Base-by-base conservation (phyloP, 2,888 invertebrate species). In the Notodonta ziczac region DNA sequence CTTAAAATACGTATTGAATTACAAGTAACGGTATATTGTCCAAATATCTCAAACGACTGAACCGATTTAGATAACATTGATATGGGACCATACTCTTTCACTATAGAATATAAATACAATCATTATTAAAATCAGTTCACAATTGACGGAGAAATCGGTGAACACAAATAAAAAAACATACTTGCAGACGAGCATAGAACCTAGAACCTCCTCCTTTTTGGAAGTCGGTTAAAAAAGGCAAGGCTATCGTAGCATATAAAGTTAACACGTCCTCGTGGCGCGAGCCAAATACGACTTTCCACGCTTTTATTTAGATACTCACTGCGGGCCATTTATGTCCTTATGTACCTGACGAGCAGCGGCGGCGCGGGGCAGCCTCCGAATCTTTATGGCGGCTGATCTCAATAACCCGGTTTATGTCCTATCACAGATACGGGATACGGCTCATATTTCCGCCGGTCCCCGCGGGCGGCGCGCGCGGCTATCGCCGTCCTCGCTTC, bases 351-450 rank as follows among this genome's bases (percentile, higher is more conserved):
- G 59, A 63, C 68, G 68, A 63, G 67, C 60, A 58, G 63, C 59
- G 70, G 66, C 61, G 62, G 39, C 59, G 56, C 68, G 67, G 59
- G 62, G 35, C 59, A 56, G 68, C 70, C 74, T 62, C 69, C 71
- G 73, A 79, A 81, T 85, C 85, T 83, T 83, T 85, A 87, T 73
- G 68, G 73, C 74, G 73, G 76, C 72, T 72, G 73, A 64, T 73
- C 67, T 62, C 80, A 73, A 78, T 77, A 79, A 76, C 76, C 50
- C 7, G 65, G 69, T 81, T 82, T 77, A 80, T 71, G 77, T 70
- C 65, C 69, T 70, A 60, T 69, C 75, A 60, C 65, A 68, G 76
- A 77, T 78, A 73, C 73, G n/a, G n/a, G 76, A 77, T 78, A 24
- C 69, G 59, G 63, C 69, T 71, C 73, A 70, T 73, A 78, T 70